These are phyloP conservation scores for Sebastolobus alascanus DNA, from an alignment of 2,797 vertebrate species.

Conservation along the genomic window DNA sequence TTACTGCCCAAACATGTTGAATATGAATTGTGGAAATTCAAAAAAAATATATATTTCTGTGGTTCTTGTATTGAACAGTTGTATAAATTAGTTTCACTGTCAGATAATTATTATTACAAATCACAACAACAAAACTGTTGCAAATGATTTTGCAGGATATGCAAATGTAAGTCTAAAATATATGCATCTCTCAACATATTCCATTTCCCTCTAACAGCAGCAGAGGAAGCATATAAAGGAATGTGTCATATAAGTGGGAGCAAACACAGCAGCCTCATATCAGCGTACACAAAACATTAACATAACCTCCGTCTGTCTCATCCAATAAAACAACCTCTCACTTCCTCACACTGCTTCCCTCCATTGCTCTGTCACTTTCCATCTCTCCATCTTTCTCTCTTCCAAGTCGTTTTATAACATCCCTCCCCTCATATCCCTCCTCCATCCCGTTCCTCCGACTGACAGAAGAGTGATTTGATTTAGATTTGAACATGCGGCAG, in stretches of 20 bases:
- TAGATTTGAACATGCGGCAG: constrained; percentile 42
- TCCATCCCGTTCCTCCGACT: background rate
- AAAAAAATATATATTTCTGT: background rate
- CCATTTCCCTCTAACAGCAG: background rate
- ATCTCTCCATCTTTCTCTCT: background rate
- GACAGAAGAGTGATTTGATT: constrained; percentile 23
- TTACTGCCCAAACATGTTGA: background rate
- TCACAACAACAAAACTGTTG: background rate
- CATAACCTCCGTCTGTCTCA: constrained; percentile 65
- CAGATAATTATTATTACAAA: background rate
- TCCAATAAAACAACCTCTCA: constrained; percentile 29
- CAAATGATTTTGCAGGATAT: background rate
- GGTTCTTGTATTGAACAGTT: background rate
- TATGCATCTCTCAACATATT: background rate
- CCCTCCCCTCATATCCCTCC: background rate
- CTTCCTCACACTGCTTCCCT: background rate
- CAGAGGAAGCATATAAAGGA: background rate
- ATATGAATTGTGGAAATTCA: background rate
- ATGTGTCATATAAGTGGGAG: background rate
- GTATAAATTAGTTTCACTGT: background rate
- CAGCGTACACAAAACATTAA: constrained; percentile 42
- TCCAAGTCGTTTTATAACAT: constrained; percentile 37
- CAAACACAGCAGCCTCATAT: background rate
- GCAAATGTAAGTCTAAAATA: background rate
- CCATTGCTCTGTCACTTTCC: background rate